Evolutionary conservation across 2,797 vertebrate species (phyloP), one percentile per base, ranked within the genome.

Genomic region (Apodemus agrarius): DNA sequence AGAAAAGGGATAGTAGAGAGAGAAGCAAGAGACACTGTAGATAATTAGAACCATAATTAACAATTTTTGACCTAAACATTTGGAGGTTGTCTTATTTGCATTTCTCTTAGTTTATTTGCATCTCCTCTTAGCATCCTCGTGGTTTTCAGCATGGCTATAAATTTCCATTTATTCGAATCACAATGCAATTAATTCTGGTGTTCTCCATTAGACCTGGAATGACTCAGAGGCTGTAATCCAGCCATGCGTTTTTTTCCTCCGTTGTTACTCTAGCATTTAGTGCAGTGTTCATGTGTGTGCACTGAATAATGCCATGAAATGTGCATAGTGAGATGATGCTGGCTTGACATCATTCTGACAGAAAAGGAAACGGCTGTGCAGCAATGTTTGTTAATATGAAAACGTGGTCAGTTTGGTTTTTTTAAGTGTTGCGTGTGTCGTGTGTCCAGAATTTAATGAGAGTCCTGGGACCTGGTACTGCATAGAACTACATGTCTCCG

Each of bases 401-500:
- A 94, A 93, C 43, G 72, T 59, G 57, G 1, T 87, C 57, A 24
- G 46, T 49, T 49, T 49, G 46, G 4, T 40, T 29, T 74, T 89
- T 90, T 76, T 86, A 87, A 82, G 49, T 24, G 31, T 21, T 67
- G 83, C n/a, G 21, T 17, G 29, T 52, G 93, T 40, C 13, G 34
- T 37, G 21, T 88, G 79, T 93, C 6, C 26, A 49, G 87, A 88
- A 78, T 96, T 95, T 95, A 97, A 43, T 59, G 59, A 96, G 6
- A 93, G 63, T 96, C 76, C 75, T 89, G 94, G 78, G 59, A 92
- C n/a, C n/a, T 83, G 69, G 10, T 96, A 80, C 14, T n/a, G 2
- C 21, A 34, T 31, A 57, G 24, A 67, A 89, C 46, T 90, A 72
- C 65, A 88, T 97, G 0, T 63, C 4, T 93, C 90, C 3, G 40